phyloP scores from a whole-genome alignment of 2,888 invertebrate species.

The Sminthurides aquaticus region DNA sequence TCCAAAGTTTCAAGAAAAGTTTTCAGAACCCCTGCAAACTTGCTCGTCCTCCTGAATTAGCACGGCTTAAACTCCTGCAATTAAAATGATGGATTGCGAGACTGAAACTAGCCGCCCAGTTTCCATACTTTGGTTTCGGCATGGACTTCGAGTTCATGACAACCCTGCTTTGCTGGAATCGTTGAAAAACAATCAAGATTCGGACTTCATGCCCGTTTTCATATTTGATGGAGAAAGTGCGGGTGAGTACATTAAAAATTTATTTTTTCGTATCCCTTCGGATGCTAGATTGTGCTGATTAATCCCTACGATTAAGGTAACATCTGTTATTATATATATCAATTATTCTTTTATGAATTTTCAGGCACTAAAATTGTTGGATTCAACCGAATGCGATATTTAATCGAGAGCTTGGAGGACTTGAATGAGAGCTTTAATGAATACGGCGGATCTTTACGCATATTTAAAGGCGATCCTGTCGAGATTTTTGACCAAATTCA shows the following conservation, averaged over 20 bases:
- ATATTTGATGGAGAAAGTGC: slow-evolving; percentile 70
- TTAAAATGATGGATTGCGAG: neutral
- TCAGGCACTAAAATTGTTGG: slow-evolving; percentile 60
- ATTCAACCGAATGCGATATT: slow-evolving; percentile 62
- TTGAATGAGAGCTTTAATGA: slow-evolving; percentile 55
- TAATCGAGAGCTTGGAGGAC: slow-evolving; percentile 60
- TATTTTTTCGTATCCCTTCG: slow-evolving; percentile 3
- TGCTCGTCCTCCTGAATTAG: no score
- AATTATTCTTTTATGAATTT: no score
- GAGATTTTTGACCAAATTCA: slow-evolving; percentile 55
- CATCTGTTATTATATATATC: no score
- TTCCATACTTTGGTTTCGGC: slow-evolving; percentile 61
- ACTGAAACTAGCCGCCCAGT: slow-evolving; percentile 10
- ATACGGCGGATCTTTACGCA: slow-evolving; percentile 55
- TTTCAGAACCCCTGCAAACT: no score
- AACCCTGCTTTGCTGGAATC: slow-evolving; percentile 60
- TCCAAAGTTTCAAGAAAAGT: no score
- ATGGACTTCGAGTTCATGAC: slow-evolving; percentile 63
- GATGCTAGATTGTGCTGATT: neutral
- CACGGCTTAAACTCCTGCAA: no score
- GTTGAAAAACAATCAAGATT: slow-evolving; percentile 46
- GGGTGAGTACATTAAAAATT: slow-evolving; percentile 51
- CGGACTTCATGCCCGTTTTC: slow-evolving; percentile 57
- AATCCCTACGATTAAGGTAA: slow-evolving; percentile 14
- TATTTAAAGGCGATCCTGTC: slow-evolving; percentile 58